These are phyloP conservation scores for Caranx ignobilis DNA, from an alignment of 2,113 vertebrate genomes.

Conservation along the genomic window DNA sequence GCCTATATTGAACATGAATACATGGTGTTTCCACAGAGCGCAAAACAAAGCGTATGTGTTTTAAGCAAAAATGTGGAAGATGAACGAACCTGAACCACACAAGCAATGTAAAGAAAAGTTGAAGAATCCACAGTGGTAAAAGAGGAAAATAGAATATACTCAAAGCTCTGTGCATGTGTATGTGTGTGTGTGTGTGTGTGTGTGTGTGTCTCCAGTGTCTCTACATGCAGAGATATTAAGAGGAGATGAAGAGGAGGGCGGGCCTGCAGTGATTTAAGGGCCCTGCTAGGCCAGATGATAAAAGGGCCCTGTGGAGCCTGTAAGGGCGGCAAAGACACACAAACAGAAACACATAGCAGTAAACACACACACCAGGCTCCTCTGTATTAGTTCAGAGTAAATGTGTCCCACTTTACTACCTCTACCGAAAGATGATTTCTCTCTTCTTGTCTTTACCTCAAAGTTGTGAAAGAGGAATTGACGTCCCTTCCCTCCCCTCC, in stretches of 20 bases:
- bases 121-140: constrained; percentile 25
- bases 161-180: background rate
- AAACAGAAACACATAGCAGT: constrained; percentile 33
- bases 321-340: constrained; percentile 6
- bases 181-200: constrained; percentile 4
- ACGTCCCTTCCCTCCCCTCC: constrained; percentile 12
- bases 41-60: background rate
- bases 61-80: background rate
- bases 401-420: constrained; percentile 51
- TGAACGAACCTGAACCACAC: background rate
- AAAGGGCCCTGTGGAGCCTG: constrained; percentile 39
- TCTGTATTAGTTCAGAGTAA: constrained; percentile 1
- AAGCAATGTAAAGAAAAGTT: constrained; percentile 2
- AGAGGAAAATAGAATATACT: constrained; percentile 2
- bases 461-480: constrained; percentile 54
- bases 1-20: background rate
- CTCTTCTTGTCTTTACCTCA: constrained; percentile 48
- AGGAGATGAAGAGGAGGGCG: constrained; percentile 53
- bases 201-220: constrained; percentile 16
- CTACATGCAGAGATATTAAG: constrained; percentile 51
- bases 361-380: constrained; percentile 50
- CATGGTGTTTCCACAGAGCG: background rate
- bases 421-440: constrained; percentile 8
- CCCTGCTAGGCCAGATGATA: constrained; percentile 60
- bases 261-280: constrained; percentile 67